phyloP scores from a whole-genome alignment of 2,888 invertebrate species.

The Ennomos erosarius region DNA sequence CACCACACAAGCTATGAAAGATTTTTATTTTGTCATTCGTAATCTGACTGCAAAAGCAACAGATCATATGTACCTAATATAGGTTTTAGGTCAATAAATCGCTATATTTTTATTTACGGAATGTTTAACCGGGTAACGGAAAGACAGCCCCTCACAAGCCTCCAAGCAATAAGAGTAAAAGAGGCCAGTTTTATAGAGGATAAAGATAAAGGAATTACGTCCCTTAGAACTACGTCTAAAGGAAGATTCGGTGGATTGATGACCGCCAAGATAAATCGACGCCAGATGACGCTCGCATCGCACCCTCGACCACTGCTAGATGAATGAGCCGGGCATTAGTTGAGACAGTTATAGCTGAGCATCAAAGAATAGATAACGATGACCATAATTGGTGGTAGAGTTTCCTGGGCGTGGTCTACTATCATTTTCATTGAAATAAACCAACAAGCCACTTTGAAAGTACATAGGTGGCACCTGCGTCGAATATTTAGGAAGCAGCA shows the following conservation, averaged over 20 bases:
- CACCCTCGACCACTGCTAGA: conserved; percentile 13
- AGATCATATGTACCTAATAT: too few relatives aligned
- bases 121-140: neutral
- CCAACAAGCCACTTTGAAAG: too few relatives aligned
- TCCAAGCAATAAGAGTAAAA: conserved; percentile 24
- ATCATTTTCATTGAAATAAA: too few relatives aligned
- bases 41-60: too few relatives aligned
- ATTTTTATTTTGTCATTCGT: too few relatives aligned
- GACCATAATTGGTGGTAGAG: too few relatives aligned
- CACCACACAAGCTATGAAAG: too few relatives aligned
- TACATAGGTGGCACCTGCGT: too few relatives aligned
- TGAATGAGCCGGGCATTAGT: conserved; percentile 20
- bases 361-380: conserved; percentile 2
- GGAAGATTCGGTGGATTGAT: conserved; percentile 41
- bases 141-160: conserved; percentile 3
- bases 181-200: conserved; percentile 38
- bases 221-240: conserved; percentile 33
- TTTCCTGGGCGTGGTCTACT: too few relatives aligned
- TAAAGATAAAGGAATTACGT: conserved; percentile 42
- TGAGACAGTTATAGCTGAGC: conserved; percentile 11
- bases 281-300: conserved; percentile 34
- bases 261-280: conserved; percentile 41
- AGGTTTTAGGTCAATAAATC: too few relatives aligned
- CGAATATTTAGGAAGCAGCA: too few relatives aligned
- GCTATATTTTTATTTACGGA: neutral